phyloP scores from a whole-genome alignment of 2,888 invertebrate genomes.

The Ophion obscuratus region DNA sequence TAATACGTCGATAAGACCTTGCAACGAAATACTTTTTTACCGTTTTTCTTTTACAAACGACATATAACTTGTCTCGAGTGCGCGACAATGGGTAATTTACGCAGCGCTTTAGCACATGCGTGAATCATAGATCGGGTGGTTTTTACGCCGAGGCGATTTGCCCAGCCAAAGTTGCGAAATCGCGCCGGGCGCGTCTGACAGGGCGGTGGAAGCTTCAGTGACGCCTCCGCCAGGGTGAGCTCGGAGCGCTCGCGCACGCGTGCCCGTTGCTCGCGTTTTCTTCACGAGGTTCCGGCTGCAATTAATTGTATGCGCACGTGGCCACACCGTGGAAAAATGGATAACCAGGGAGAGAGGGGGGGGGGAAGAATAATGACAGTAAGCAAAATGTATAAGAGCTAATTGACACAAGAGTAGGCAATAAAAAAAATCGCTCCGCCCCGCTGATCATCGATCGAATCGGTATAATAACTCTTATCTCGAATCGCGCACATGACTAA shows the following conservation, averaged over 20 bases:
- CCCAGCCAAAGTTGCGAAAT: conserved; percentile 52
- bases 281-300: conserved; percentile 50
- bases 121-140: conserved; percentile 51
- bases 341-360: not conserved
- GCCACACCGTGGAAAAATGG: conserved; percentile 13
- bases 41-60: not conserved
- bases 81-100: not conserved
- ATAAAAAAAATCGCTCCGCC: conserved; percentile 51
- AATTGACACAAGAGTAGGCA: conserved; percentile 51
- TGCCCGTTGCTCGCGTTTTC: not conserved
- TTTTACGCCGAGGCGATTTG: not conserved
- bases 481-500: conserved; percentile 48
- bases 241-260: not conserved
- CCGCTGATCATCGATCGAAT: conserved; percentile 56
- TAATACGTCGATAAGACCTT: not conserved
- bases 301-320: conserved; percentile 45
- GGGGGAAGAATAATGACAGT: not conserved
- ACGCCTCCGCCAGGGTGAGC: conserved; percentile 42
- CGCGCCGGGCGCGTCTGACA: conserved; percentile 1
- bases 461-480: conserved; percentile 57
- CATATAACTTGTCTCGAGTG: not conserved
- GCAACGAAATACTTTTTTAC: not conserved
- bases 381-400: conserved; percentile 32
- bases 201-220: conserved; percentile 36
- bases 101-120: not conserved